Base-by-base conservation (phyloP, 2,113 vertebrate genomes). In the Emydocephalus ijimae region DNA sequence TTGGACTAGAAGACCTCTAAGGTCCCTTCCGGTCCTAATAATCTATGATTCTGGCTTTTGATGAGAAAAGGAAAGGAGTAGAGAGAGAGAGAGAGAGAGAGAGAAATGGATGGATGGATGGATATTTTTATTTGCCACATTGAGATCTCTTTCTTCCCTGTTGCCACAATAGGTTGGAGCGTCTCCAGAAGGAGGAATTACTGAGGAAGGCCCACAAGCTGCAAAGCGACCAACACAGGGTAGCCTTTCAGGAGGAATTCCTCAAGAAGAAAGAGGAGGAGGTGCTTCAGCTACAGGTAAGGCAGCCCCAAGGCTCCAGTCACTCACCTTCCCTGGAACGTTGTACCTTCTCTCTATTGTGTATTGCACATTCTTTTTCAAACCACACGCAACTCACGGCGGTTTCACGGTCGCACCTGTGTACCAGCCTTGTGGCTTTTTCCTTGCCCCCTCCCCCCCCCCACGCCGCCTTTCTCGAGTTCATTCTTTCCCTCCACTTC, bases 271-370 rank as follows among this genome's bases (percentile, higher is more conserved):
- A 11, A n/a, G 92, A 92, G 45, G 7, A 1, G 39, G 92, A 92
- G 23, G 92, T 92, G 69, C 69, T 92, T 45, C 88, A 90, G n/a
- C 15, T 92, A 14, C 92, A 92, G 88, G 92, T 92, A 54, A 52
- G 43, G 43, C 18, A 24, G 39, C 61, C 34, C 18, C 24, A 5
- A 9, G 15, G 24, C 57, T 18, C 1, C 26, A 5, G 3, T 5
- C 11, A 3, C 21, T 34, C 10, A 7, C 7, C 88, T 89, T 21
- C 45, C 12, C 50, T 4, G 2, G 5, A 50, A 12, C 4, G 0
- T 64, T 10, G 11, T 14, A 64, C 26, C 12, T 61, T 11, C 24
- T 26, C 3, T 61, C 59, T 61, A 1, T 61, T 26, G 24, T 61
- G 26, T 26, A 10, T 10, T 59, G 21, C 1, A 3, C 23, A 9